Conservation (phyloP, 2,113 vertebrate species). For the Lutjanus erythropterus region DNA sequence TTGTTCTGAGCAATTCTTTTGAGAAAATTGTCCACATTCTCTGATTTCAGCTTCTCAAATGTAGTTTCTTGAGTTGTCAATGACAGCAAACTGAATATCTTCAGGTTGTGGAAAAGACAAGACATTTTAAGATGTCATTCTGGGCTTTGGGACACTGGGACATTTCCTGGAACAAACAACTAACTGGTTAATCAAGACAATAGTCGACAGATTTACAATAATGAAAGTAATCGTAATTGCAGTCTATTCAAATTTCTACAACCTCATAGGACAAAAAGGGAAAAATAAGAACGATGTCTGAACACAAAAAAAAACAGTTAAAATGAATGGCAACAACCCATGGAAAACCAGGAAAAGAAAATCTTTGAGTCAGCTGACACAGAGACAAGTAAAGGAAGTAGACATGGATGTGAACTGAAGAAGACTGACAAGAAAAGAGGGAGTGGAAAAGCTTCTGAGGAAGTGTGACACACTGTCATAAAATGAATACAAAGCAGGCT, state of each 20-base stretch:
- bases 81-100: no score
- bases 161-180: no score
- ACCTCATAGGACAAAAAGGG: background rate
- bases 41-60: no score
- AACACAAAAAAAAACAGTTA: background rate
- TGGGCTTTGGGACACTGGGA: no score
- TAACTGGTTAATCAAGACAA: no score
- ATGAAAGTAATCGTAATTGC: no score
- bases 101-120: no score
- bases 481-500: background rate
- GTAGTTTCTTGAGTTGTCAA: no score
- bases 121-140: no score
- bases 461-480: conserved; percentile 19
- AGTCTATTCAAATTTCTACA: conserved; percentile 6
- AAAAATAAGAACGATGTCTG: background rate
- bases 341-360: conserved; percentile 40
- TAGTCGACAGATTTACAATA: no score
- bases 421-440: conserved; percentile 32
- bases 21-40: no score
- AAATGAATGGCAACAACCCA: conserved; percentile 6
- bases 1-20: no score
- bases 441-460: conserved; percentile 5
- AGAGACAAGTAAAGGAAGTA: conserved; percentile 43
- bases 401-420: conserved; percentile 14
- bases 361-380: conserved; percentile 49